Percentiles rank a stretch among this genome's conserved stretches.
Conservation (phyloP, 1,140 invertebrate genomes). For the Venturia canescens region DNA sequence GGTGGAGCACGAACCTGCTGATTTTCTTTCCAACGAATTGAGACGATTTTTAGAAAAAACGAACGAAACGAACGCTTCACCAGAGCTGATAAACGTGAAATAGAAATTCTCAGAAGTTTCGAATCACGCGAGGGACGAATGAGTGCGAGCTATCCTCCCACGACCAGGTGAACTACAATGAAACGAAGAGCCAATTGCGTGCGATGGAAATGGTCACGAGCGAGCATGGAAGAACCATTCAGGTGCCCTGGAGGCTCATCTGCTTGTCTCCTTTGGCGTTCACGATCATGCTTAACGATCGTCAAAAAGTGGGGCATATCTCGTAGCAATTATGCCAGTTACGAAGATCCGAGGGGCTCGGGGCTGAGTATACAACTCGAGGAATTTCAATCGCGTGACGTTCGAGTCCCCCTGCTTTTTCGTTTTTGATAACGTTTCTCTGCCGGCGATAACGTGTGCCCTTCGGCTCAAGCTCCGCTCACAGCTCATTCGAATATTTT, state of each 20-base stretch:
- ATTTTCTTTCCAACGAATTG: too few species aligned
- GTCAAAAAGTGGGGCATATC: slow-evolving; percentile 53
- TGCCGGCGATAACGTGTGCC: neutral
- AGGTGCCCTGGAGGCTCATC: slow-evolving; percentile 39
- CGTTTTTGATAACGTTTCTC: neutral
- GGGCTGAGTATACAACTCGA: neutral
- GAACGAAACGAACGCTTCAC: neutral
- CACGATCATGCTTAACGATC: slow-evolving; percentile 35
- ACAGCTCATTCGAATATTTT: neutral
- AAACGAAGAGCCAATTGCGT: slow-evolving; percentile 25
- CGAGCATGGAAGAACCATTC: slow-evolving; percentile 15
- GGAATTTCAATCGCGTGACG: slow-evolving; percentile 5
- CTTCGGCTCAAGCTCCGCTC: neutral
- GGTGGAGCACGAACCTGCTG: too few species aligned
- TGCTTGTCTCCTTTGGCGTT: slow-evolving; percentile 25
- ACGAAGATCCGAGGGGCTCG: slow-evolving; percentile 21
- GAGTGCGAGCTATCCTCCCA: neutral
- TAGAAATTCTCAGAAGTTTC: neutral
- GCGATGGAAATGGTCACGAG: slow-evolving; percentile 24
- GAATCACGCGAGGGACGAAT: neutral
- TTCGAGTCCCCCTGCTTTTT: neutral
- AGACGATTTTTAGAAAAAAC: too few species aligned
- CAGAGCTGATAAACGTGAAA: neutral
- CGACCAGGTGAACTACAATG: slow-evolving; percentile 20
- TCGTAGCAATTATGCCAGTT: slow-evolving; percentile 46